A percentile compares a stretch with the other conserved stretches of the same genome.
Conservation (phyloP, 2,113 vertebrate genomes). For the Gnathonemus echidnorhynchus region DNA sequence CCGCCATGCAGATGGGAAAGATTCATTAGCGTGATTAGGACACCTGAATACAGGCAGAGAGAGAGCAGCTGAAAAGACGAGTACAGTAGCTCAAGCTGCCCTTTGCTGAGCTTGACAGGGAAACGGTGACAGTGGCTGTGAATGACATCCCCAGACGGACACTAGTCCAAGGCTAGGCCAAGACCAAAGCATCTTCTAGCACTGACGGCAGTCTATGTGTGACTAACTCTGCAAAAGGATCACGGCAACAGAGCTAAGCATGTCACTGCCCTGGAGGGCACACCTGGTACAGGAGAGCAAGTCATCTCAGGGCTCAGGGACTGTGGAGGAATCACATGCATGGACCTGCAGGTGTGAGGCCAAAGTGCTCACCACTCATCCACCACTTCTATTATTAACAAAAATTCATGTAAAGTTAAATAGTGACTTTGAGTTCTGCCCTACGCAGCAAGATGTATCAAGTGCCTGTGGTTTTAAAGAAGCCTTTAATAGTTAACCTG, state of each 20-base stretch:
- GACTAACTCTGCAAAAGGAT: not conserved
- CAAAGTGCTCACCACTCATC: not conserved
- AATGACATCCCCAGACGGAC: not conserved
- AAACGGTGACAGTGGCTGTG: not conserved
- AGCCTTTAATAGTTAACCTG: not conserved
- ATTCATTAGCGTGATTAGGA: conserved; percentile 21
- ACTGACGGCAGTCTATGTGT: not conserved
- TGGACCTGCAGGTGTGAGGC: not conserved
- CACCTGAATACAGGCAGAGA: conserved; percentile 1
- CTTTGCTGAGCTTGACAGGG: not conserved
- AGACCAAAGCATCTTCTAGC: not conserved
- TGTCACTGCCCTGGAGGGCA: not conserved
- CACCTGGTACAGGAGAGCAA: not conserved
- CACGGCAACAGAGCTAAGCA: not conserved
- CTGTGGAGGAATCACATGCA: not conserved
- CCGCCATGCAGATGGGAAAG: not conserved
- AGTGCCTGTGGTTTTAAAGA: not conserved
- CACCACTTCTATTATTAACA: not conserved
- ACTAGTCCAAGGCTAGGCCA: not conserved
- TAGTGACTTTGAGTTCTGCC: not conserved
- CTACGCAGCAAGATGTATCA: not conserved
- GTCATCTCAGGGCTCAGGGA: not conserved
- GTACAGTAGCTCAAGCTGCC: conserved; percentile 22
- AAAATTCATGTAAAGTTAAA: not conserved
- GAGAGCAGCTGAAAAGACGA: not conserved